Percentiles rank a stretch among this genome's conserved stretches.
These are phyloP conservation scores for Bolinopsis microptera DNA, from an alignment of 37 sponge, comb jelly and placozoan species.

Conservation along the genomic window DNA sequence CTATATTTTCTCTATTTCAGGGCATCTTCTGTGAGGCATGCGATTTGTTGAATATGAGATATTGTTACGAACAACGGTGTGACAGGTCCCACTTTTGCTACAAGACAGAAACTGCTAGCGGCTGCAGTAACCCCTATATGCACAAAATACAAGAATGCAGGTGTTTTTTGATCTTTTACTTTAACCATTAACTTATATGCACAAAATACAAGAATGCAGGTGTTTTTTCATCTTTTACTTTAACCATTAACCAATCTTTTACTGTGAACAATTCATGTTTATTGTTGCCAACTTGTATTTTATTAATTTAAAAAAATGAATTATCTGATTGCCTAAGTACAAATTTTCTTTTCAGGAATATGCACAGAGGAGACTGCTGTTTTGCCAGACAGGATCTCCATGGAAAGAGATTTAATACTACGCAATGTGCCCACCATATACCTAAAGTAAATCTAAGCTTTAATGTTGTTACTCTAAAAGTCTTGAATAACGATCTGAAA, in stretches of 20 bases:
- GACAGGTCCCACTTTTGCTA: slow-evolving; percentile 57
- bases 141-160: slow-evolving; percentile 36
- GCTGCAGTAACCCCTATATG: slow-evolving; percentile 62
- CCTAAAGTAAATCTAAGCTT: background rate
- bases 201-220: background rate
- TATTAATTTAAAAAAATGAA: no score
- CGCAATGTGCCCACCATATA: background rate
- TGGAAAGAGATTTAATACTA: background rate
- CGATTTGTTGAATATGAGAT: background rate
- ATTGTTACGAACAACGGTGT: slow-evolving; percentile 36
- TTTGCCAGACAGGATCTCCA: slow-evolving; percentile 54
- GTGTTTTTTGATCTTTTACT: background rate
- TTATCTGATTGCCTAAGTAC: no score
- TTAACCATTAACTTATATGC: background rate
- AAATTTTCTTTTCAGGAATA: background rate
- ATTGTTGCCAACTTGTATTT: no score
- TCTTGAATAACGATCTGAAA: no score
- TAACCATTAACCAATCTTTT: no score
- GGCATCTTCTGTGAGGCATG: slow-evolving; percentile 55
- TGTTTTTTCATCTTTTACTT: no score
- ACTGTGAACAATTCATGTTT: no score
- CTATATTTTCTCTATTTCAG: background rate
- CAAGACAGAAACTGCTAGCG: slow-evolving; percentile 34
- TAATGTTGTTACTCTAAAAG: no score
- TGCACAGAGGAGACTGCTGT: slow-evolving; percentile 45